Conservation (phyloP, 2,797 vertebrate genomes). For the Antennarius maculatus region DNA sequence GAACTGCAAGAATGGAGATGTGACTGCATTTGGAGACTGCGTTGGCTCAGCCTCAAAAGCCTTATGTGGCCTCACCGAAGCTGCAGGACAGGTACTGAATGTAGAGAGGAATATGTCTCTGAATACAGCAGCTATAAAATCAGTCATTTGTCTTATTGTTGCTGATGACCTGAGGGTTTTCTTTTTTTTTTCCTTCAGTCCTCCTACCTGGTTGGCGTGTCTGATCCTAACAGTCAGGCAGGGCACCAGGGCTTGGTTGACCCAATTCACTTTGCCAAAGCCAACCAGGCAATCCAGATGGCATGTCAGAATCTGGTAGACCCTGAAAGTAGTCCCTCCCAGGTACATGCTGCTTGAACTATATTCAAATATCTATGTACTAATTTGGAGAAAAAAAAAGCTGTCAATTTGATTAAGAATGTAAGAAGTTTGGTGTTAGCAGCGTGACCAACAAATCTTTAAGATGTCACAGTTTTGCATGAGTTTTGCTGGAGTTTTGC, state of each 20-base stretch:
- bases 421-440: background rate
- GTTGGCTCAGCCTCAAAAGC: slow-evolving; percentile 95
- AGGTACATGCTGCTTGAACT: slow-evolving; percentile 78
- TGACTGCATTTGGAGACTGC: slow-evolving; percentile 91
- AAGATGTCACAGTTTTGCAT: slow-evolving; percentile 14
- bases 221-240: slow-evolving; percentile 97
- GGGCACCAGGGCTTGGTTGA: slow-evolving; percentile 97
- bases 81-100: slow-evolving; percentile 91
- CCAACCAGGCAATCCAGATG: slow-evolving; percentile 99
- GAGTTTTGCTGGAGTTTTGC: background rate
- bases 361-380: no score
- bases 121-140: background rate
- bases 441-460: background rate
- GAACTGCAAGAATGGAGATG: slow-evolving; percentile 95
- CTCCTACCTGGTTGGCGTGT: slow-evolving; percentile 74
- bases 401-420: background rate
- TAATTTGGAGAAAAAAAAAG: background rate
- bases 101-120: background rate
- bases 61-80: slow-evolving; percentile 95
- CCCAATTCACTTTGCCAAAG: slow-evolving; percentile 97
- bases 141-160: background rate
- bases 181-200: slow-evolving; percentile 49
- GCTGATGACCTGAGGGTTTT: background rate
- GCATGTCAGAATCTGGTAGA: slow-evolving; percentile 98
- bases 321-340: slow-evolving; percentile 94